A percentile compares a stretch with the other conserved stretches of the same genome.
Evolutionary conservation across 2,888 invertebrate genomes (phyloP).

Genomic region (Leucophenga maculata): DNA sequence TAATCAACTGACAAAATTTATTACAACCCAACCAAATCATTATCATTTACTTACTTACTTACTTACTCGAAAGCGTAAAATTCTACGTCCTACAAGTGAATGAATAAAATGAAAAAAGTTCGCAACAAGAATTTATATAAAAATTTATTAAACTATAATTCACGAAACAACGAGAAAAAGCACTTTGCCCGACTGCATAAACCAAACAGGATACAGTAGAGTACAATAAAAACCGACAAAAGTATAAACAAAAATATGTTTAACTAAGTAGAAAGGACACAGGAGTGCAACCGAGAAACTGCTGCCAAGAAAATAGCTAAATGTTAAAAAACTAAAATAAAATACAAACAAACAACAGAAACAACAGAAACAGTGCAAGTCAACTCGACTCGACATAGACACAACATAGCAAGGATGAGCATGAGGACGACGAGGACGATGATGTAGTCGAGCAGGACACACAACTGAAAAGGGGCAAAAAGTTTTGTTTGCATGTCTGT

Average conservation of each 20-base stretch:
- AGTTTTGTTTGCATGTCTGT: slow-evolving; percentile 66
- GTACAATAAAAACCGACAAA: slow-evolving; percentile 7
- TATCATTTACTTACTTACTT: background rate
- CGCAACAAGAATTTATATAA: slow-evolving; percentile 46
- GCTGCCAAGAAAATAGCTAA: too few species aligned
- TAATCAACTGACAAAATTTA: slow-evolving; percentile 4
- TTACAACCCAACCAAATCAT: background rate
- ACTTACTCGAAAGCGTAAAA: background rate
- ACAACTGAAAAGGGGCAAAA: slow-evolving; percentile 42
- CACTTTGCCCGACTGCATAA: slow-evolving; percentile 47
- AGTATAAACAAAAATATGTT: slow-evolving; percentile 7
- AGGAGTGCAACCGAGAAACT: background rate
- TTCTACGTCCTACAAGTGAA: background rate
- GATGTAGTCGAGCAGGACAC: background rate
- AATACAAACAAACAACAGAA: slow-evolving; percentile 42
- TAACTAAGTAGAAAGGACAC: slow-evolving; percentile 1
- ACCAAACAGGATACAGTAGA: slow-evolving; percentile 8
- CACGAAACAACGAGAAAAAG: slow-evolving; percentile 50
- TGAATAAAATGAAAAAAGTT: slow-evolving; percentile 21
- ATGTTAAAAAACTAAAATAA: slow-evolving; percentile 39
- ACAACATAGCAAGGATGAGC: background rate
- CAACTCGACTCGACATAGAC: background rate
- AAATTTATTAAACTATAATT: slow-evolving; percentile 65
- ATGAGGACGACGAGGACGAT: background rate
- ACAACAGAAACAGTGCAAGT: slow-evolving; percentile 50